Base-by-base conservation (phyloP, 1,140 invertebrate genomes). In the Scaptomyza montana region DNA sequence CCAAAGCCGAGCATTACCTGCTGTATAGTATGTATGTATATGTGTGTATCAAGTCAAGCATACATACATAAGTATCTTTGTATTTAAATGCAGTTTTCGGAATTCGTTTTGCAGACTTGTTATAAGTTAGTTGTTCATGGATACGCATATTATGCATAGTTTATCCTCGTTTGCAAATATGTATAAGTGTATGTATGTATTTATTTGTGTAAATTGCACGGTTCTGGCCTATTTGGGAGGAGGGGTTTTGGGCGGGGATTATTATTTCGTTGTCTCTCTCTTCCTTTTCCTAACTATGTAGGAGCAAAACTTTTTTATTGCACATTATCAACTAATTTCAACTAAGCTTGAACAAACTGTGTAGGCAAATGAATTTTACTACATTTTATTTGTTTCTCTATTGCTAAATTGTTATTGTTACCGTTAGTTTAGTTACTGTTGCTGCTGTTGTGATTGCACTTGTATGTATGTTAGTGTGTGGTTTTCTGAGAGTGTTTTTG, bases 231-330 rank as follows among this genome's bases (percentile, higher is more conserved):
- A 16, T 54, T 7, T 54, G 33, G 6, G 55, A n/a, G 39, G 19
- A 19, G 4, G 36, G 10, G 25, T 47, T 33, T 47, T 10, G 9
- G 36, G 57, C 43, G 30, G 49, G 64, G 53, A 21, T 25, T 39
- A 1, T 62, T 21, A 25, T 21, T 56, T 66, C 62, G 63, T 56
- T 72, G 43, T 49, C 45, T 59, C 8, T 65, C 10, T 19, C 61
- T 80, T 77, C 57, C 69, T 86, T n/a, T n/a, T 41, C 30, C 5
- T 33, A 33, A 68, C 78, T 81, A n/a, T n/a, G n/a, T n/a, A 85
- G 67, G 78, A 86, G 74, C 78, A 82, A 80, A 84, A 67, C 49
- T 59, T 72, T 73, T 62, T 78, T 81, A 82, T 78, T 82, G 80
- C 78, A 82, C 78, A 72, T 66, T 64, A 74, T 67, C 67, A 76